Evolutionary conservation across 2,888 invertebrate species (phyloP).

Genomic region (Arenicola marina): DNA sequence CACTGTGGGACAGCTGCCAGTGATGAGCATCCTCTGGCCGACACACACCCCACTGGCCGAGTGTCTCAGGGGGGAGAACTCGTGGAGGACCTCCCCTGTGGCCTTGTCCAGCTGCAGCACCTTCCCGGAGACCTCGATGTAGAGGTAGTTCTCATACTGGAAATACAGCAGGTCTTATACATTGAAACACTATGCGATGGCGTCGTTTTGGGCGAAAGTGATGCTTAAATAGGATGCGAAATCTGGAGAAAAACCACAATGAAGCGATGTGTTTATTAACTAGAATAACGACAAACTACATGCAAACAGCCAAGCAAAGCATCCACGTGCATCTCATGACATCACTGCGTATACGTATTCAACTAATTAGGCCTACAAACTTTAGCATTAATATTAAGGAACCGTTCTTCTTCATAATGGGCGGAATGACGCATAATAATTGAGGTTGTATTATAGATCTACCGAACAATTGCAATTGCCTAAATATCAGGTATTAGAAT

Average conservation of each 20-base stretch:
- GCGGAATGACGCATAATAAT: background rate
- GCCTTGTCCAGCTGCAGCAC: conserved; percentile 17
- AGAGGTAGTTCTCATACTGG: conserved; percentile 15
- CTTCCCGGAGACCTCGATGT: conserved; percentile 8
- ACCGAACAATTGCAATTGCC: too few relatives aligned
- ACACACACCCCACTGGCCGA: conserved; percentile 16
- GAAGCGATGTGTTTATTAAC: too few relatives aligned
- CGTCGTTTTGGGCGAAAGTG: background rate
- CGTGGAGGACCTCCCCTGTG: conserved; percentile 5
- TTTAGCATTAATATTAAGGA: too few relatives aligned
- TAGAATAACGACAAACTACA: too few relatives aligned
- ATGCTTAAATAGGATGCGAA: background rate
- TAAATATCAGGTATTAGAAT: too few relatives aligned
- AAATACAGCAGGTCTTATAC: background rate
- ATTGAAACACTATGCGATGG: background rate
- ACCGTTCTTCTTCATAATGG: too few relatives aligned
- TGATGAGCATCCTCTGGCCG: conserved; percentile 17
- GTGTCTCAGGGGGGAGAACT: conserved; percentile 18
- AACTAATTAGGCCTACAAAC: too few relatives aligned
- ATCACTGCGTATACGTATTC: too few relatives aligned
- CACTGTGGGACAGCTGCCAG: conserved; percentile 26
- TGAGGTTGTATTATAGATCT: too few relatives aligned
- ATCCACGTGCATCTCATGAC: too few relatives aligned
- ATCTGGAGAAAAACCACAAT: too few relatives aligned
- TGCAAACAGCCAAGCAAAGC: too few relatives aligned